A percentile compares a stretch with the other conserved stretches of the same genome.
phyloP scores from a whole-genome alignment of 2,888 invertebrate species.

The Diplazon laetatorius region DNA sequence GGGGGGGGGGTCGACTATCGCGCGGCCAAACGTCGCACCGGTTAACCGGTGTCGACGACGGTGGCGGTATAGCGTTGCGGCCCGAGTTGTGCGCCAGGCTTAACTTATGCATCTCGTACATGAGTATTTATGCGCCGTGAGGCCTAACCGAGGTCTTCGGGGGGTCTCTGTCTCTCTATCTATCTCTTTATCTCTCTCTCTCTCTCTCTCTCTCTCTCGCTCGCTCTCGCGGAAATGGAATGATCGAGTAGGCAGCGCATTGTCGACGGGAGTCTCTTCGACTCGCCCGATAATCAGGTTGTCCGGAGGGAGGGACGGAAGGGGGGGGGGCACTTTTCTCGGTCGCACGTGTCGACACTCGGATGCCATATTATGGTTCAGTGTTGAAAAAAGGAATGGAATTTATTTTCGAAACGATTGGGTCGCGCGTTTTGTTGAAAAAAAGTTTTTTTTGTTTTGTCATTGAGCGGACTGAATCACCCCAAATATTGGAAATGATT shows the following conservation, averaged over 20 bases:
- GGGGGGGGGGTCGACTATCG: constrained; percentile 32
- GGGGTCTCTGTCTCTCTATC: too few relatives aligned
- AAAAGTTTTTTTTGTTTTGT: too few relatives aligned
- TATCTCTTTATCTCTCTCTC: not conserved
- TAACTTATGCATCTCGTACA: constrained; percentile 16
- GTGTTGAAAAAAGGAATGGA: too few relatives aligned
- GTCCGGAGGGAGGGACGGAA: too few relatives aligned
- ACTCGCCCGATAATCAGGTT: constrained; percentile 38
- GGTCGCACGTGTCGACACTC: constrained; percentile 56
- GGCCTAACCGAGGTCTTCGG: constrained; percentile 13
- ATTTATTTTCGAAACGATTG: too few relatives aligned
- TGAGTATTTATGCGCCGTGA: constrained; percentile 45
- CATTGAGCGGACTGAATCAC: too few relatives aligned
- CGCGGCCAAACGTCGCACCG: constrained; percentile 27
- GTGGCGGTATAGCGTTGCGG: not conserved
- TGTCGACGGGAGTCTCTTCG: constrained; percentile 23
- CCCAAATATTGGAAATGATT: too few relatives aligned
- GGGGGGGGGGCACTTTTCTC: too few relatives aligned
- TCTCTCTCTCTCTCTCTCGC: not conserved
- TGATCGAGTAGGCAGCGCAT: constrained; percentile 27
- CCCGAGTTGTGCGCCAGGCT: not conserved
- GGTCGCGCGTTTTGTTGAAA: too few relatives aligned
- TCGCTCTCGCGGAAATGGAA: not conserved
- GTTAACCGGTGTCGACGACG: constrained; percentile 31
- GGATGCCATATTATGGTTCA: constrained; percentile 24